Evolutionary conservation across 2,888 invertebrate genomes (phyloP), one percentile per base, ranked within the genome.

Genomic region (Thysanoteuthis rhombus): DNA sequence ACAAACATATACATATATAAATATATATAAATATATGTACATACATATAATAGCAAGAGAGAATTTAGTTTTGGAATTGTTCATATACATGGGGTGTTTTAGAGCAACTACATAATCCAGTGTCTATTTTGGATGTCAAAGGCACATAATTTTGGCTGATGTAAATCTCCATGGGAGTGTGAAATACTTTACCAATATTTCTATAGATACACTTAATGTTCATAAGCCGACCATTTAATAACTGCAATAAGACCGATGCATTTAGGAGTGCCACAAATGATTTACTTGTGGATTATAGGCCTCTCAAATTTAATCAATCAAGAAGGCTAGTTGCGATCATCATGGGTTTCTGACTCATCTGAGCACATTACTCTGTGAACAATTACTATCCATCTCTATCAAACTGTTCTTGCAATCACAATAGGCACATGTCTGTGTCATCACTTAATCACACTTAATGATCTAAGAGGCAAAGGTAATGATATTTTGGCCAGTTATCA

Each of bases 131-230:
- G 52, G n/a, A 75, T 75, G n/a, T 75, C n/a, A 75, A 75, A 75
- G 75, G 75, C n/a, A 75, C 75, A 75, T 75, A 75, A 75, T 75
- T 75, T 75, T 75, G 75, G 75, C 75, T 75, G 75, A n/a, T n/a
- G 75, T n/a, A n/a, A 75, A 75, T 75, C 75, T 75, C n/a, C 16
- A 75, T n/a, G n/a, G 75, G 75, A 75, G 75, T 75, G 75, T 75
- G 75, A 75, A n/a, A 75, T 75, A n/a, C 75, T 75, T 75, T n/a
- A 75, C 75, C n/a, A 75, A 75, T n/a, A 75, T 75, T 75, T 75
- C 75, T 75, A n/a, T 75, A 75, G 75, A 75, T 75, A 75, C 75
- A n/a, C 75, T 75, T 36, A 16, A 75, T n/a, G 75, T 75, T 36
- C n/a, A 75, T 75, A 75, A 75, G 75, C 75, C n/a, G 36, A n/a